Evolutionary conservation across 2,797 vertebrate species (phyloP).

Genomic region (Carcharodon carcharias): DNA sequence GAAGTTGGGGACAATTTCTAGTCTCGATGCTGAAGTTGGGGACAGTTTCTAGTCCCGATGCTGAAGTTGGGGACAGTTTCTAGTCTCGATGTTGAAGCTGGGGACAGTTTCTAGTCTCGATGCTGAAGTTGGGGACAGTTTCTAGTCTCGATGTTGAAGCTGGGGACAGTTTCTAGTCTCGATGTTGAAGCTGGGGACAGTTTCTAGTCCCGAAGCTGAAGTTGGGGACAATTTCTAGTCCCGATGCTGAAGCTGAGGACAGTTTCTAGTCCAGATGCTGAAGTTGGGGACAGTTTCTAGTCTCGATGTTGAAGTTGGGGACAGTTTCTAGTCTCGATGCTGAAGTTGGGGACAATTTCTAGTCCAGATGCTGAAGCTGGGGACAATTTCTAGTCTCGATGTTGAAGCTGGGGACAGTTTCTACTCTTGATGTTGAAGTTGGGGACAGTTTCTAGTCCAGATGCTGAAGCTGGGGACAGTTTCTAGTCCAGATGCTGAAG

Average conservation of each 20-base stretch:
- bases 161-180: too few relatives aligned
- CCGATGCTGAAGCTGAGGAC: neutral
- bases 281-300: neutral
- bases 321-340: neutral
- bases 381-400: neutral
- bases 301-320: neutral
- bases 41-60: too few relatives aligned
- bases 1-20: neutral
- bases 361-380: neutral
- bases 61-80: neutral
- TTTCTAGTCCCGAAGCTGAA: neutral
- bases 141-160: neutral
- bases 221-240: too few relatives aligned
- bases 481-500: too few relatives aligned
- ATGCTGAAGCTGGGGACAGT: neutral
- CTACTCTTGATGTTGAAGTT: too few relatives aligned
- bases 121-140: too few relatives aligned
- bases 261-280: neutral
- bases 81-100: neutral
- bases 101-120: too few relatives aligned
- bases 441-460: neutral
- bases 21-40: neutral
- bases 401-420: neutral
- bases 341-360: neutral
- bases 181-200: neutral